Evolutionary conservation across 2,113 vertebrate species (phyloP), one percentile per base, ranked within the genome.

Genomic region (Calidris pygmaea): DNA sequence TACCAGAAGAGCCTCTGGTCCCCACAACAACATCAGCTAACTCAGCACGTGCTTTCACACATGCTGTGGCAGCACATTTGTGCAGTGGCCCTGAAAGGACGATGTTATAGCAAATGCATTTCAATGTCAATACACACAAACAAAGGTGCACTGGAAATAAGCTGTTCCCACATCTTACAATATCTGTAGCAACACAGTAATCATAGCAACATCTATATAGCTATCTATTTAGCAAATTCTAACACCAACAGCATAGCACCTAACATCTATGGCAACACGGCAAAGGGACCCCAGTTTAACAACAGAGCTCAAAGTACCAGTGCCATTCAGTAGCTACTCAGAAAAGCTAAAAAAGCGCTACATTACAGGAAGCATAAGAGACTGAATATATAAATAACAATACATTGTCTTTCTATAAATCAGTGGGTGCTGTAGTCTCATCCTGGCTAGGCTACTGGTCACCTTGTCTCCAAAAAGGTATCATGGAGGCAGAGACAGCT

Each of bases 331-430:
- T 24, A 92, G 55, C 23, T 77, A 7, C 6, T 86, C 59, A 43
- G 34, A 66, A 88, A 66, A 74, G 16, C n/a, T 70, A 73, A 41
- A 0, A 0, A 70, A 43, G 6, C 7, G 9, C 32, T 66, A 9
- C 8, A 3, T 74, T 66, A 58, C 7, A 70, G 17, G 32, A 80
- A 3, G 8, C 9, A 23, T 45, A 37, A 52, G 6, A 76, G 6
- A 50, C 5, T 67, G 78, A 85, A 73, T 58, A 53, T 7, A 80
- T 48, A 92, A 90, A 83, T 48, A 86, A 43, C 5, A 89, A 50
- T 74, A 29, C 47, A 74, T 21, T 62, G 27, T 45, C 59, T 74
- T 83, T 79, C 45, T 39, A 22, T 73, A 93, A 92, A 93, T 71
- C 72, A 50, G 20, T 29, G n/a, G 5, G 4, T 65, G 24, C 22